Base-by-base conservation (phyloP, 2,888 invertebrate genomes). In the Mythimna albipuncta region DNA sequence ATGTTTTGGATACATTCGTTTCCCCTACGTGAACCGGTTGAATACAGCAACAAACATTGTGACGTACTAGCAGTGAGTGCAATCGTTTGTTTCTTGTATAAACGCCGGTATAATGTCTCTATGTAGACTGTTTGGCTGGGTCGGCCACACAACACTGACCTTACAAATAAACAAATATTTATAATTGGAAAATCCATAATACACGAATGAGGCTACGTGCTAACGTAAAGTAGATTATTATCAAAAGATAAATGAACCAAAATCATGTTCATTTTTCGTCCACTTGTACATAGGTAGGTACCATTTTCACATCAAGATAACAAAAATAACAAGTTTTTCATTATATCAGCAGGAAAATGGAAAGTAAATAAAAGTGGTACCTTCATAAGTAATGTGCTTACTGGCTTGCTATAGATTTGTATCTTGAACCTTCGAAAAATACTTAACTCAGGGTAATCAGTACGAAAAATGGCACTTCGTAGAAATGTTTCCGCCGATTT, bases 21-120 rank as follows among this genome's bases (percentile, higher is more conserved):
- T 81, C 81, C 67, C 65, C 67, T 62, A 44, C 72, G 73, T 69
- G 73, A 80, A 69, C 73, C 32, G 82, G 73, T 80, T 64, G 67
- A 70, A 80, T 70, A 81, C 82, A 74, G 68, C 55, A 81, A 81
- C 80, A 82, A 80, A 78, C 78, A 74, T 52, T 70, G 55, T 78
- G 78, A 81, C 78, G 82, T 81, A 65, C 32, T 61, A 38, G 11
- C 44, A 21, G 64, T 41, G 44, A 61, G 64, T 68, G 67, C 64
- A 70, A 54, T 62, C 41, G 58, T 69, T 69, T 74, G 64, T 61
- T 69, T 55, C 81, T 67, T 61, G 73, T 35, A 11, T 64, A 65
- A 63, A 26, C 58, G 66, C 16, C 47, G 41, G 54, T 35, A 52
- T 58, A 41, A 70, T 79, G 72, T 75, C 70, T 57, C 41, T 35